Percentiles rank a stretch among this genome's conserved stretches.
These are phyloP conservation scores for Calliphora vomitoria DNA, from an alignment of 2,888 invertebrate species.

Conservation along the genomic window DNA sequence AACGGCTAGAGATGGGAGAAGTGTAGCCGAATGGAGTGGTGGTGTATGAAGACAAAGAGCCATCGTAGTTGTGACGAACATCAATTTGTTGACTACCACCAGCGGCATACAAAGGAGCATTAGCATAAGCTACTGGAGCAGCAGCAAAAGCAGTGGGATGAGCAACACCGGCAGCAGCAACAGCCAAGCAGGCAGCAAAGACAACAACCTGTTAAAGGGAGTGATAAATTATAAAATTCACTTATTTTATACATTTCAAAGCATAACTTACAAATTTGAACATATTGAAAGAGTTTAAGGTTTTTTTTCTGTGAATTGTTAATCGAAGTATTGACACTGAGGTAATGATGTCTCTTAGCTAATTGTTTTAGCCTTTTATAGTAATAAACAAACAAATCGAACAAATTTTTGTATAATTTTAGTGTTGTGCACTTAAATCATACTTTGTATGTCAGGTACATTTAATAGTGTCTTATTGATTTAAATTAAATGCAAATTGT, in stretches of 20 bases:
- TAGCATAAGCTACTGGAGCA: constrained; percentile 83
- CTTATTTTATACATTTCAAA: not conserved
- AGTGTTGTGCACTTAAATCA: not conserved
- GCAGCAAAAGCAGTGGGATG: constrained; percentile 73
- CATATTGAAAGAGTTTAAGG: constrained; percentile 76
- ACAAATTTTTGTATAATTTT: not conserved
- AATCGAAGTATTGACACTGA: not conserved
- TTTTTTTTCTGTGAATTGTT: not conserved
- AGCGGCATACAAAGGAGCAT: constrained; percentile 83
- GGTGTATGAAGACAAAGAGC: constrained; percentile 81
- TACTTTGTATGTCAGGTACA: not conserved
- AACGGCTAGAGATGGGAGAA: constrained; percentile 80
- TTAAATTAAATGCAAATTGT: constrained; percentile 29
- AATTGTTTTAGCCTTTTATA: constrained; percentile 47
- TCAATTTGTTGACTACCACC: constrained; percentile 82
- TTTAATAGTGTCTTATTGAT: not conserved
- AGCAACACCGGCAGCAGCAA: constrained; percentile 76
- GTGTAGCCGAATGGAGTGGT: constrained; percentile 81
- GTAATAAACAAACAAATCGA: not conserved
- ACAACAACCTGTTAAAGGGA: constrained; percentile 76
- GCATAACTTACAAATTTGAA: constrained; percentile 80
- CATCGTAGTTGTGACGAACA: constrained; percentile 81
- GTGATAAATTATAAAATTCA: not conserved
- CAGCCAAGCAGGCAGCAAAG: constrained; percentile 78
- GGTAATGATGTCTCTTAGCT: not conserved